These are phyloP conservation scores for Leptothorax acervorum DNA, from an alignment of 2,888 invertebrate genomes.

Conservation along the genomic window DNA sequence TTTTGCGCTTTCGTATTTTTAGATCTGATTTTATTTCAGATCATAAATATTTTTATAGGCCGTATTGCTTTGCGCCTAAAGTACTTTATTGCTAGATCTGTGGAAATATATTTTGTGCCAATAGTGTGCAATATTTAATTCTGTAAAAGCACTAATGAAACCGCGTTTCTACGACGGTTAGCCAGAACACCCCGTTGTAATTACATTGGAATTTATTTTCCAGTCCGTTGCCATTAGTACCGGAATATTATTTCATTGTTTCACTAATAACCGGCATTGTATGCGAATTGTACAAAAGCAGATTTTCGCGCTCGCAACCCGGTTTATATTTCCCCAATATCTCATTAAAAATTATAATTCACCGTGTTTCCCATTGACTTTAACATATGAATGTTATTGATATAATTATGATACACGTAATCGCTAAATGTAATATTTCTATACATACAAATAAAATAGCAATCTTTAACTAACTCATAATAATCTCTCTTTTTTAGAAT, in stretches of 20 bases:
- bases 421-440: neutral
- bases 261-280: slow-evolving; percentile 41
- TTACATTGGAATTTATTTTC: slow-evolving; percentile 53
- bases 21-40: neutral
- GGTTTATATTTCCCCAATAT: slow-evolving; percentile 28
- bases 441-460: neutral
- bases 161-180: slow-evolving; percentile 11
- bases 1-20: neutral
- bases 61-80: neutral
- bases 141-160: slow-evolving; percentile 31
- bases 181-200: slow-evolving; percentile 11
- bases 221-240: slow-evolving; percentile 30
- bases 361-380: neutral
- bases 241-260: slow-evolving; percentile 54
- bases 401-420: slow-evolving; percentile 17
- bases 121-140: slow-evolving; percentile 38
- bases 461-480: neutral
- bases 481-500: neutral
- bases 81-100: neutral
- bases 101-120: slow-evolving; percentile 13
- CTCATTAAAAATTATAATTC: slow-evolving; percentile 50
- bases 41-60: neutral
- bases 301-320: slow-evolving; percentile 25
- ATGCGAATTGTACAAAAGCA: slow-evolving; percentile 43
- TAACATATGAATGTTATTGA: neutral